Evolutionary conservation across 1,140 invertebrate species (phyloP).

Genomic region (Globodera ellingtonae): DNA sequence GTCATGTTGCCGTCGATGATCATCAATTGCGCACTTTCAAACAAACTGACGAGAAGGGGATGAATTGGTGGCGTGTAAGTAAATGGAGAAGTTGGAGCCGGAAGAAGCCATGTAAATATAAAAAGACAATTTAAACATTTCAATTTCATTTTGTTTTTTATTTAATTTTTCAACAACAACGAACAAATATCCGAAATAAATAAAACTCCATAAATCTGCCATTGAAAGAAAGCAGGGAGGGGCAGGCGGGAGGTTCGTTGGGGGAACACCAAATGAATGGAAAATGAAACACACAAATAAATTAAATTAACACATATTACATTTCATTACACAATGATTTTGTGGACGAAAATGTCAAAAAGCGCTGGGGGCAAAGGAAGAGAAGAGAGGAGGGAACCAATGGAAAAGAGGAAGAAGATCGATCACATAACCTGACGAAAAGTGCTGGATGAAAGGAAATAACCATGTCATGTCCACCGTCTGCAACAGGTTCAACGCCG

Average conservation of each 20-base stretch:
- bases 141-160: neutral
- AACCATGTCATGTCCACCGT: neutral
- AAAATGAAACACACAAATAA: too few relatives aligned
- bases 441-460: neutral
- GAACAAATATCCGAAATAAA: constrained; percentile 11
- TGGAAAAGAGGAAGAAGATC: neutral
- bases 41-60: too few relatives aligned
- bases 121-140: neutral
- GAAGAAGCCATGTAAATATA: neutral
- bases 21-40: too few relatives aligned
- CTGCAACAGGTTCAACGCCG: neutral
- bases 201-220: constrained; percentile 23
- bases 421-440: constrained; percentile 2
- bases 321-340: too few relatives aligned
- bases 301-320: too few relatives aligned
- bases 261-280: neutral
- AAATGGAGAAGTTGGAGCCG: too few relatives aligned
- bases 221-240: neutral
- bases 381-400: neutral
- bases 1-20: too few relatives aligned
- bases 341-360: neutral
- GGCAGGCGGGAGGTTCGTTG: constrained; percentile 17
- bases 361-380: constrained; percentile 12
- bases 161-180: neutral
- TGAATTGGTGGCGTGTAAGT: too few relatives aligned